Conservation (phyloP, 2,888 invertebrate genomes). For the Brenthis daphne region DNA sequence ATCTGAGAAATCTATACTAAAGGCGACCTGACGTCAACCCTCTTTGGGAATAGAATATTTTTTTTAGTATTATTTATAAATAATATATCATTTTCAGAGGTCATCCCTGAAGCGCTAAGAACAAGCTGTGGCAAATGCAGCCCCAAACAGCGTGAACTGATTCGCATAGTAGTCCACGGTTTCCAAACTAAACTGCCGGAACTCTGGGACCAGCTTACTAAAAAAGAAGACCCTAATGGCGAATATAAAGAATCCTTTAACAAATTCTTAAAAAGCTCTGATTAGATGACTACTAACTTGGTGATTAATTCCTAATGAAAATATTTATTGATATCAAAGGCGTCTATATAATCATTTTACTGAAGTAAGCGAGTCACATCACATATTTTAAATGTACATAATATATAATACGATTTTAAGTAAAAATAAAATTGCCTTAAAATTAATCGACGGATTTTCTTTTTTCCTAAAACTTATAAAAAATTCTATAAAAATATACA, state of each 20-base stretch:
- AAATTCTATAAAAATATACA: no score
- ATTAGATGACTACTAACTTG: constrained; percentile 46
- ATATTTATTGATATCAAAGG: no score
- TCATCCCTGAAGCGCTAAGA: constrained; percentile 64
- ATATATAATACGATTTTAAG: no score
- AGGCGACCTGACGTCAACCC: no score
- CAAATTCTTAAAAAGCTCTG: constrained; percentile 56
- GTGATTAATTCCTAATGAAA: not conserved
- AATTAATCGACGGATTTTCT: no score
- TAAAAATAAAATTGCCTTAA: no score
- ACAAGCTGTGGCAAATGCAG: constrained; percentile 85
- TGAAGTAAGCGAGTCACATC: no score
- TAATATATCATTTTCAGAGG: constrained; percentile 46
- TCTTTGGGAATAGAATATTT: not conserved
- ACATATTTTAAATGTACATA: no score
- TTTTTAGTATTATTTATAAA: not conserved
- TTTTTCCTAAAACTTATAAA: no score
- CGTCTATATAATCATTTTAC: no score
- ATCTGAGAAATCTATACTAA: no score
- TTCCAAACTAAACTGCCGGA: constrained; percentile 84
- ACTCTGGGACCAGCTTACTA: constrained; percentile 84
- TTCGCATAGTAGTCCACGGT: constrained; percentile 82
- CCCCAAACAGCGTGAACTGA: constrained; percentile 82
- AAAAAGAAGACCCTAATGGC: constrained; percentile 86
- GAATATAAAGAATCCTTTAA: constrained; percentile 83